A percentile compares a stretch with the other conserved stretches of the same genome.
Evolutionary conservation across 2,888 invertebrate species (phyloP).

Genomic region (Lordiphosa fenestrarum): DNA sequence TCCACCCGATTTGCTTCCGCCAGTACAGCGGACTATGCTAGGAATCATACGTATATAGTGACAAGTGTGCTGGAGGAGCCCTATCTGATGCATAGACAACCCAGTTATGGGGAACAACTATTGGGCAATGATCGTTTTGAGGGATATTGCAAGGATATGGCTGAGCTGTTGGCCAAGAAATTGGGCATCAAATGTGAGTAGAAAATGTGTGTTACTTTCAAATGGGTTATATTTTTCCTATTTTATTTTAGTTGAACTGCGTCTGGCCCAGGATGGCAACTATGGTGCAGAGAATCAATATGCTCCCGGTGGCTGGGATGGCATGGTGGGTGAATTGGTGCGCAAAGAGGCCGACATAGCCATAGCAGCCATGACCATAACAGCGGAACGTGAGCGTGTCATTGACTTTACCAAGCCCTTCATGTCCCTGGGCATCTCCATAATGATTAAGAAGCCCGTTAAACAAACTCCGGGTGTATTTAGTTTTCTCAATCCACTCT

Average conservation of each 20-base stretch:
- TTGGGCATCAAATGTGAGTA: conserved; percentile 92
- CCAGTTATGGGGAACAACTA: conserved; percentile 83
- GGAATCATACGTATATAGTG: conserved; percentile 92
- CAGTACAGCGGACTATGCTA: conserved; percentile 86
- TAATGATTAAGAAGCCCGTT: conserved; percentile 95
- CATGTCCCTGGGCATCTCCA: conserved; percentile 96
- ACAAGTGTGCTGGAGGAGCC: conserved; percentile 93
- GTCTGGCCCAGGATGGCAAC: conserved; percentile 90
- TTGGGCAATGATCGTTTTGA: conserved; percentile 89
- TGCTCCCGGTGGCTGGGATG: conserved; percentile 91
- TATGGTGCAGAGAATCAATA: conserved; percentile 90
- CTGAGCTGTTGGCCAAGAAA: conserved; percentile 88
- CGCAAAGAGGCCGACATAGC: conserved; percentile 97
- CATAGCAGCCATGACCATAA: conserved; percentile 96
- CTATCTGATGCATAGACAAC: conserved; percentile 89
- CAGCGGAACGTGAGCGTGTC: conserved; percentile 93
- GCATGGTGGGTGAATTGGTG: conserved; percentile 92
- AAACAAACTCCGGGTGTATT: conserved; percentile 97
- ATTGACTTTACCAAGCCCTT: conserved; percentile 99
- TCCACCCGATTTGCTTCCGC: conserved; percentile 35
- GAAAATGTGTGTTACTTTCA: neutral
- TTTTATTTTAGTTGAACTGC: conserved; percentile 86
- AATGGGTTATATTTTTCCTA: too few species aligned
- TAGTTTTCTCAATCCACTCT: conserved; percentile 97
- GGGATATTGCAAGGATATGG: conserved; percentile 96